Conservation (phyloP, 1,140 invertebrate species). For the Pogonomyrmex barbatus region DNA sequence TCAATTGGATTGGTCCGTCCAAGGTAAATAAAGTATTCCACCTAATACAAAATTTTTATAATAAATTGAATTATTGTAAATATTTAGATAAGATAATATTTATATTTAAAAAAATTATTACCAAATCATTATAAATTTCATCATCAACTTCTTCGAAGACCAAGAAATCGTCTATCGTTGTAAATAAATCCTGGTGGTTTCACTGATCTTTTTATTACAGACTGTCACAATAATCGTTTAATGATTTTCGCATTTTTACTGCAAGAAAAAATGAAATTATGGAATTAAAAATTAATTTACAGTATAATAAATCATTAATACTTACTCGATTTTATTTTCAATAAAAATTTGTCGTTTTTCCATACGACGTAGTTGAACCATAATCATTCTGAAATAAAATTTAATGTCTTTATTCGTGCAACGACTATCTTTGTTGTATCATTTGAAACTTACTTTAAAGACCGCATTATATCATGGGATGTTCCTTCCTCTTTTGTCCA, state of each 20-base stretch:
- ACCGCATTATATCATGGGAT: too few relatives aligned
- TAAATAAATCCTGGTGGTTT: too few relatives aligned
- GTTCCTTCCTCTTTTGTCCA: too few relatives aligned
- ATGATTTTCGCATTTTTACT: neutral
- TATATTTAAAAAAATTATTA: neutral
- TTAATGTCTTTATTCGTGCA: too few relatives aligned
- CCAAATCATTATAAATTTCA: too few relatives aligned
- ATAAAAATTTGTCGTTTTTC: neutral
- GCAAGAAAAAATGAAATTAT: neutral
- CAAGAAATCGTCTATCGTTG: neutral
- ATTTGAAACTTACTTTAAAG: too few relatives aligned
- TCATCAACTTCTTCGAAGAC: neutral
- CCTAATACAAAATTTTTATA: neutral
- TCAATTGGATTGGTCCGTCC: neutral
- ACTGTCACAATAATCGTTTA: neutral
- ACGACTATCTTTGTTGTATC: too few relatives aligned
- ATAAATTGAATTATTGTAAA: neutral
- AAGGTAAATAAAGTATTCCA: neutral
- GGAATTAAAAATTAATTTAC: slow-evolving; percentile 3
- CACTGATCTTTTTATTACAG: too few relatives aligned
- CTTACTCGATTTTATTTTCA: slow-evolving; percentile 1
- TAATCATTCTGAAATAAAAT: too few relatives aligned
- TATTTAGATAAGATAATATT: neutral
- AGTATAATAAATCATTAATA: slow-evolving; percentile 2
- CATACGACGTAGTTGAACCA: too few relatives aligned